Evolutionary conservation across 1,140 invertebrate genomes (phyloP).

Genomic region (Patella vulgata): DNA sequence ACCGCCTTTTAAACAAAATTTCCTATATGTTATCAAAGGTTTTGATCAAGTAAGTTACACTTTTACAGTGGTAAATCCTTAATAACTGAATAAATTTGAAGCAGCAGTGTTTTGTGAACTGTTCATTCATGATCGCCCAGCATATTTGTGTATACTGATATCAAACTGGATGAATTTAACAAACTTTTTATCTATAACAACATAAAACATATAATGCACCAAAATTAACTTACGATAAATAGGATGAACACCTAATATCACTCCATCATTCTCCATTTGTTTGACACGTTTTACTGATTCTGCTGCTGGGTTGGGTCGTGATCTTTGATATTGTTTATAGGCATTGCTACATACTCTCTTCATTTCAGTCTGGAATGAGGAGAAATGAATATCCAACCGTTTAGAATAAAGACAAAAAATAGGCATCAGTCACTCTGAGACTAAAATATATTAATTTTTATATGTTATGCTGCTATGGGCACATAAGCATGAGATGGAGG

Average conservation of each 20-base stretch:
- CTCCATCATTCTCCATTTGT: conserved; percentile 49
- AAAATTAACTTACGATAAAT: conserved; percentile 70
- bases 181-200: too few relatives aligned
- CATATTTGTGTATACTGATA: too few relatives aligned
- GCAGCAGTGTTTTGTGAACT: too few relatives aligned
- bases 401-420: conserved; percentile 7
- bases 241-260: conserved; percentile 72
- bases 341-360: conserved; percentile 85
- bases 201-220: too few relatives aligned
- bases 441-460: not conserved
- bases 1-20: too few relatives aligned
- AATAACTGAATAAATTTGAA: too few relatives aligned
- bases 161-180: too few relatives aligned
- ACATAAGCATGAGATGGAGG: too few relatives aligned
- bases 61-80: too few relatives aligned
- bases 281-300: conserved; percentile 91
- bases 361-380: conserved; percentile 80
- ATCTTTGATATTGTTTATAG: conserved; percentile 88
- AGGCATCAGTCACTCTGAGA: not conserved
- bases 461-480: conserved; percentile 1
- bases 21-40: too few relatives aligned
- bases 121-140: too few relatives aligned
- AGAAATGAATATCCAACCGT: conserved; percentile 3
- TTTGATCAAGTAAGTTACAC: too few relatives aligned
- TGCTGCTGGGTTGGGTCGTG: conserved; percentile 84